phyloP scores from a whole-genome alignment of 2,797 vertebrate genomes.

The Ambastaia sidthimunki region DNA sequence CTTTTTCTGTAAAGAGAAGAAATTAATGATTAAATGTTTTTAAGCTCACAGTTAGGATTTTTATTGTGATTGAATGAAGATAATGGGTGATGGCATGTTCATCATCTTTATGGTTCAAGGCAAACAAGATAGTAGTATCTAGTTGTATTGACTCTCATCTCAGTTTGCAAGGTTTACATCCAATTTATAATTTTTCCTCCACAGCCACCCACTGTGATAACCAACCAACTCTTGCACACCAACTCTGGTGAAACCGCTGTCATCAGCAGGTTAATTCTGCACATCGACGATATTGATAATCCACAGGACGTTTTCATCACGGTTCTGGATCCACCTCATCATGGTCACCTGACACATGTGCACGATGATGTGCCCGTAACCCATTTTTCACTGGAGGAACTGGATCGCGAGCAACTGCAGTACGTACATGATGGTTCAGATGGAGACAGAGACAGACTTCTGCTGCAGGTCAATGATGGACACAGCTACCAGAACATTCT shows the following conservation, averaged over 20 bases:
- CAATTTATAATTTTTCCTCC: conserved; percentile 38
- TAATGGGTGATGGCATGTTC: neutral
- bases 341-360: conserved; percentile 79
- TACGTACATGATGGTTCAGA: conserved; percentile 86
- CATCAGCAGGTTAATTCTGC: conserved; percentile 80
- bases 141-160: neutral
- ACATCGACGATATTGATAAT: conserved; percentile 88
- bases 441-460: conserved; percentile 71
- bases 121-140: neutral
- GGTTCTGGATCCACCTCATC: conserved; percentile 83
- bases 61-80: neutral
- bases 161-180: neutral
- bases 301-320: conserved; percentile 83
- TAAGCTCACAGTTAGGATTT: neutral
- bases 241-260: conserved; percentile 68
- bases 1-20: conserved; percentile 25
- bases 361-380: conserved; percentile 60
- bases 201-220: conserved; percentile 84
- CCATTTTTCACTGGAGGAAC: conserved; percentile 81
- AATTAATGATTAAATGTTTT: conserved; percentile 24
- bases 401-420: conserved; percentile 78
- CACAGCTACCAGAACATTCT: conserved; percentile 89
- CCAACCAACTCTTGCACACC: conserved; percentile 78
- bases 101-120: neutral
- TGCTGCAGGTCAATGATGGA: conserved; percentile 89